phyloP scores from a whole-genome alignment of 1,140 invertebrate genomes.

The Steinernema khuongi region DNA sequence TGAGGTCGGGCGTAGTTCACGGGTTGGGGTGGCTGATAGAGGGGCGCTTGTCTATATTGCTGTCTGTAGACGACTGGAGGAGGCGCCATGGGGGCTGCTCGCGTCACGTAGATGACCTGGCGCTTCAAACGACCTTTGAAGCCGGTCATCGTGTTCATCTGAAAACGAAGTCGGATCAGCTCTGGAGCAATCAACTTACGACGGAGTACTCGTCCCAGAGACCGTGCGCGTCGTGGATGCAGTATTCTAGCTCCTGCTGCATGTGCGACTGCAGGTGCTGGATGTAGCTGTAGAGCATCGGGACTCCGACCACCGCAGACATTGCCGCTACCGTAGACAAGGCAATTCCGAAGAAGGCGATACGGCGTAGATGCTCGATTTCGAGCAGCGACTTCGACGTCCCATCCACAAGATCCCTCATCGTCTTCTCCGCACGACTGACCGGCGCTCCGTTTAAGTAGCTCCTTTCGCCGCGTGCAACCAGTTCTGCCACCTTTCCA shows the following conservation, averaged over 20 bases:
- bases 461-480: neutral
- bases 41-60: neutral
- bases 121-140: slow-evolving; percentile 15
- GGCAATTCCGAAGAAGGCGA: slow-evolving; percentile 22
- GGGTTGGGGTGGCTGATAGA: neutral
- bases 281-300: slow-evolving; percentile 24
- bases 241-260: slow-evolving; percentile 22
- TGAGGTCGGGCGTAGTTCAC: neutral
- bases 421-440: neutral
- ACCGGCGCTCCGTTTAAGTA: neutral
- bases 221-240: neutral
- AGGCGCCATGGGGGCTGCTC: neutral
- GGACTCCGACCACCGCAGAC: slow-evolving; percentile 18
- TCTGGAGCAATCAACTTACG: too few species aligned
- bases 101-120: neutral
- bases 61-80: neutral
- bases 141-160: neutral
- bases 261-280: slow-evolving; percentile 22
- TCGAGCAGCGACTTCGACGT: neutral
- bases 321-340: slow-evolving; percentile 26
- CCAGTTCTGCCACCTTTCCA: slow-evolving; percentile 4
- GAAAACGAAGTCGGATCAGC: too few species aligned
- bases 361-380: slow-evolving; percentile 57
- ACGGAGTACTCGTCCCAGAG: slow-evolving; percentile 26
- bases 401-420: neutral